Evolutionary conservation across 2,797 vertebrate species (phyloP), one percentile per base, ranked within the genome.

Genomic region (Liparis tanakae): DNA sequence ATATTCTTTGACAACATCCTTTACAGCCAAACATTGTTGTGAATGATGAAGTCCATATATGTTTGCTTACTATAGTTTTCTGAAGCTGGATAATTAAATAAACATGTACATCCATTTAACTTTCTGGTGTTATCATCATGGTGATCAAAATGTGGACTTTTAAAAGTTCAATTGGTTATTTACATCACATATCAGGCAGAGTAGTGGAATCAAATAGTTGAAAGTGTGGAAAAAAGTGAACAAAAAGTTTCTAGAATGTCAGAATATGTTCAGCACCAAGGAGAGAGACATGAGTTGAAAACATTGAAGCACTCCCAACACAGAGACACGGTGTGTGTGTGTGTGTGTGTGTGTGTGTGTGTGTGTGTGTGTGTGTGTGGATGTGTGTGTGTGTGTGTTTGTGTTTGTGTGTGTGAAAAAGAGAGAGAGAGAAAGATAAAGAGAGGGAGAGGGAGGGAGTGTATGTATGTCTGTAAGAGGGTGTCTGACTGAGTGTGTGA

Each of bases 201-300:
- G 14, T 2, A 4, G 4, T 46, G 7, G n/a, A 17, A 2, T 13
- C 2, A 36, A 36, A 6, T 0, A 36, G 5, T 14, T 20, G 10
- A 57, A 72, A 5, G 7, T 41, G 2, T 15, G 4, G 30, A 0
- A 1, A 3, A 56, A 37, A 18, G 1, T 51, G 33, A 33, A 33
- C 6, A 20, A 39, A 41, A 41, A 15, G 5, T 0, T 4, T 6
- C n/a, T 41, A 9, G 25, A 56, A 64, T 10, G 1, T 17, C 4
- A 5, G 39, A 10, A 63, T 14, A 48, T 37, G 8, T 65, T 53
- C 48, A 65, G 62, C 48, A 65, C 48, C 63, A 65, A 39, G 63
- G 63, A 65, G 48, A 65, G 63, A 53, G 34, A 39, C 1, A 65
- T 39, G 0, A 51, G 46, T 3, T 17, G 4, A 22, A 18, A 46